Evolutionary conservation across 2,113 vertebrate species (phyloP), one percentile per base, ranked within the genome.

Genomic region (Dissostichus mawsoni): DNA sequence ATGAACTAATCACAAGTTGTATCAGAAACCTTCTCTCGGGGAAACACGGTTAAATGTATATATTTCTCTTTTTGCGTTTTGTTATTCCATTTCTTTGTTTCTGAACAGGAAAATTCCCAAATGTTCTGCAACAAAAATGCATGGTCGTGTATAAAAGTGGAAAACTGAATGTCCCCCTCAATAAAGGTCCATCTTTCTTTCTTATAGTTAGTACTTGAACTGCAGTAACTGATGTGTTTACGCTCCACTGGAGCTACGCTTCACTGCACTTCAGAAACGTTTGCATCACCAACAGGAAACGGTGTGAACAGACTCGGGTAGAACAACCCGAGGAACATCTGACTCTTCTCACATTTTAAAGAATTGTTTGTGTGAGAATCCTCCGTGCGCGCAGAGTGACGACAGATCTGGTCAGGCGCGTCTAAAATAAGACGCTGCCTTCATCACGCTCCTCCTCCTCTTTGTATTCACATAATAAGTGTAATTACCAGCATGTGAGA

Each of bases 1-100:
- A 80, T 80, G 70, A 89, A 89, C 87, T 89, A 91, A 90, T 92
- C 82, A 93, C 90, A 91, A 89, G 63, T 72, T 75, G 74, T 88
- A 84, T 90, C 76, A 87, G 84, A 86, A 90, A 78, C 59, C 87
- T 89, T n/a, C 86, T 89, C 81, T 85, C 29, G 29, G 77, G 78
- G 52, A 47, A 11, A 85, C 83, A 80, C 52, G 6, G 81, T 92
- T 88, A 82, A 87, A 80, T 87, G 76, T 81, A 80, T 74, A 67
- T 75, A 79, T 80, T 29, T 29, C 29, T 29, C 29, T 29, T 29
- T n/a, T 67, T 70, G 79, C 73, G 16, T 85, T 90, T 74, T 83
- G n/a, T 87, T 81, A 77, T 72, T 70, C 59, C 62, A n/a, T 87
- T 64, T 36, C 41, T 25, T 74, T 51, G 13, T 79, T 89, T 90